A percentile compares a stretch with the other conserved stretches of the same genome.
Conservation (phyloP, 2,888 invertebrate species). For the Fragum sueziense region DNA sequence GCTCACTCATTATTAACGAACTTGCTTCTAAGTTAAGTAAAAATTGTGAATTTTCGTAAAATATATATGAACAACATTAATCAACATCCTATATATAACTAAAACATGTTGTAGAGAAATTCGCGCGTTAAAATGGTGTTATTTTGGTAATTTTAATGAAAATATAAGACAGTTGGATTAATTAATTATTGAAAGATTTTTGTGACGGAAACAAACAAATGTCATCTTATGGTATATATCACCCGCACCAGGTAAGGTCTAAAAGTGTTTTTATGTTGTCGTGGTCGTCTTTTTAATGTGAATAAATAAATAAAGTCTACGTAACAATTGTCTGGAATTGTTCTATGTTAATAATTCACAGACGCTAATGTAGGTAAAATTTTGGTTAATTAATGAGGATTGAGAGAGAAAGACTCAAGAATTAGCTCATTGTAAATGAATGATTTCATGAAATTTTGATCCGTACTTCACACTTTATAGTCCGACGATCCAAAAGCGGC, state of each 20-base stretch:
- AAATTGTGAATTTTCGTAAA: constrained; percentile 1
- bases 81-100: not conserved
- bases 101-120: not conserved
- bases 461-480: constrained; percentile 32
- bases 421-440: constrained; percentile 58
- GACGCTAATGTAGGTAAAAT: constrained; percentile 25
- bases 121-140: too few species aligned
- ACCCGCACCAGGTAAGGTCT: constrained; percentile 57
- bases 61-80: constrained; percentile 10
- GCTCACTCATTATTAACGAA: constrained; percentile 56
- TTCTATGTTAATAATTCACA: constrained; percentile 20
- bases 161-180: too few species aligned
- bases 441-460: constrained; percentile 60
- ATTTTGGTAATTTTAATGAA: too few species aligned
- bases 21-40: constrained; percentile 23
- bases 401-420: not conserved
- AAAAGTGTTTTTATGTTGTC: not conserved
- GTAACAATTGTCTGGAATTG: not conserved
- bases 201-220: constrained; percentile 27
- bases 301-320: constrained; percentile 12
- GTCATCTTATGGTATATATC: constrained; percentile 60
- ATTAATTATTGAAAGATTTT: not conserved
- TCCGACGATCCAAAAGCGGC: constrained; percentile 7
- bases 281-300: constrained; percentile 5
- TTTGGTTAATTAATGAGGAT: constrained; percentile 22